Conservation (phyloP, 2,113 vertebrate species). For the Phylloscopus trochiloides region DNA sequence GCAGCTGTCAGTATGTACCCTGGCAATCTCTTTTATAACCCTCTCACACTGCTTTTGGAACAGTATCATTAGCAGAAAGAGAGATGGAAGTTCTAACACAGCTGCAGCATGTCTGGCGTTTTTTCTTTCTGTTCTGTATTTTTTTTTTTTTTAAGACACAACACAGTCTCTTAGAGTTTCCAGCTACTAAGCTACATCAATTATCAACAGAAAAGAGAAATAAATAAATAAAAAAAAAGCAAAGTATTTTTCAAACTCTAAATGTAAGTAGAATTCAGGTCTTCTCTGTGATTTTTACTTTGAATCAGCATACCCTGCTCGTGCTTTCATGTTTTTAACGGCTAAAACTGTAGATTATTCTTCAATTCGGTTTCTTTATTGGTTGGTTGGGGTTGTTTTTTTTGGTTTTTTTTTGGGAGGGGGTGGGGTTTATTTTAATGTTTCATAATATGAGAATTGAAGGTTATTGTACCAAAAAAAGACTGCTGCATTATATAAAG, state of each 20-base stretch:
- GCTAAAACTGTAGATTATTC: background rate
- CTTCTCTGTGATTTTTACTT: background rate
- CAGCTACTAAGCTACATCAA: background rate
- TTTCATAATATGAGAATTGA: background rate
- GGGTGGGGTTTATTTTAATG: background rate
- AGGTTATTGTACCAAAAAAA: background rate
- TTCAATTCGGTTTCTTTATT: background rate
- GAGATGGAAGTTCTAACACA: background rate
- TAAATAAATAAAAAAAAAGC: background rate
- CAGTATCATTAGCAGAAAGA: background rate
- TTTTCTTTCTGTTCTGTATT: fast-evolving
- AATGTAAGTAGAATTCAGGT: background rate
- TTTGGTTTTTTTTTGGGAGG: no score
- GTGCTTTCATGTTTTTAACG: background rate
- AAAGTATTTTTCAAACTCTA: background rate
- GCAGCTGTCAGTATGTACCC: background rate
- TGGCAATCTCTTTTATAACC: background rate
- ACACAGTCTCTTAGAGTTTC: background rate
- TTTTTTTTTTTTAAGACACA: background rate
- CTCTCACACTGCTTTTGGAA: background rate
- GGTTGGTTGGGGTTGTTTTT: background rate
- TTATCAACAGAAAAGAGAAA: background rate
- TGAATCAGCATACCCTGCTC: background rate
- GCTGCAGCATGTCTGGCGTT: background rate
- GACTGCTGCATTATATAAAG: background rate